Evolutionary conservation across 1,140 invertebrate species (phyloP), one percentile per base, ranked within the genome.

Genomic region (Tetragonula clypearis): DNA sequence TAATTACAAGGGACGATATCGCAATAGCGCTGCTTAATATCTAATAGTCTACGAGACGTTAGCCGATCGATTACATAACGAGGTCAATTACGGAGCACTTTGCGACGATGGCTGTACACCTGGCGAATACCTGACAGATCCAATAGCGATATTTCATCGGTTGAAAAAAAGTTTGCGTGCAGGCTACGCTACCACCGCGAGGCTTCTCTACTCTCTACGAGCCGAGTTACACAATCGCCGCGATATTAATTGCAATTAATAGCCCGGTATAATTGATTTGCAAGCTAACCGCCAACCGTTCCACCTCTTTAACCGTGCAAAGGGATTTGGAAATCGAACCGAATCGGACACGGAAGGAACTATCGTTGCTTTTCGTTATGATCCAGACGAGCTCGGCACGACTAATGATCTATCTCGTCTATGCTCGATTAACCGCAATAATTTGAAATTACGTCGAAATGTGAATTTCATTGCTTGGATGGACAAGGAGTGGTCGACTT

Each of bases 1-100:
- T 78, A 69, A 83, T 41, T 30, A 53, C 14, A 17, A 19, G 55
- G 17, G 26, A 55, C 14, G 72, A 3, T 0, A 35, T 56, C 53
- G 62, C 26, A 68, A 76, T 78, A 19, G 17, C 65, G 35, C 49
- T 60, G 74, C 53, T 72, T 49, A 26, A 84, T 66, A 49, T 19
- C 23, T 8, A 6, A 58, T 23, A 30, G n/a, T 35, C 19, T 9
- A 23, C 55, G 56, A n/a, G 76, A 55, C 23, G 53, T 26, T 35
- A 53, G 6, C n/a, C 30, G 77, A 84, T 84, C 77, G 77, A 80
- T 84, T 84, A 56, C 49, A 56, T 80, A 85, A 85, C 19, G 68
- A 74, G 69, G 58, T 72, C 77, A 73, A 84, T 84, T 84, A 85
- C n/a, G 49, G 23, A 66, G 21, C 77, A 79, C 69, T 80, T 80